Evolutionary conservation across 2,797 vertebrate genomes (phyloP).

Genomic region (Enteromius radiatus): DNA sequence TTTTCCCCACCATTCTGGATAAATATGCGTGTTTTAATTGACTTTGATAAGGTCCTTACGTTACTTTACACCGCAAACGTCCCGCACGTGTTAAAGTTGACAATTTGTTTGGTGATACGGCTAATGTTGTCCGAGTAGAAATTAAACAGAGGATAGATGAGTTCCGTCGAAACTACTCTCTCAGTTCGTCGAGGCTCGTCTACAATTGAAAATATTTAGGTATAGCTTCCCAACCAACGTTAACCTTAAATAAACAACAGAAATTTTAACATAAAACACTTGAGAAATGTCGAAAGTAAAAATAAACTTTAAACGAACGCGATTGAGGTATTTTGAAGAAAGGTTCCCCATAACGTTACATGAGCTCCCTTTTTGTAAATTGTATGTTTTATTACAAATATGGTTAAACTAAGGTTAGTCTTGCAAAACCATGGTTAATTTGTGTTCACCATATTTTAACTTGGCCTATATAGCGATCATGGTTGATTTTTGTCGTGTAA

Average conservation of each 20-base stretch:
- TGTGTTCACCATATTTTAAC: not conserved
- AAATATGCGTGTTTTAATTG: not conserved
- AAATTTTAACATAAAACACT: not conserved
- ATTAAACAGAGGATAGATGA: no score
- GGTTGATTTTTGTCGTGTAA: not conserved
- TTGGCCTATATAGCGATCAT: not conserved
- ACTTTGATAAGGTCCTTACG: not conserved
- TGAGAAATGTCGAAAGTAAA: not conserved
- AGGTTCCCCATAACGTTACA: not conserved
- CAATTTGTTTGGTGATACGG: conserved; percentile 12
- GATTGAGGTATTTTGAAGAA: not conserved
- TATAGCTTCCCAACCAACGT: not conserved
- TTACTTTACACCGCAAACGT: no score
- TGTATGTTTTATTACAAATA: not conserved
- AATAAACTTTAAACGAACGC: not conserved
- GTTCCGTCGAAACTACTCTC: conserved; percentile 29
- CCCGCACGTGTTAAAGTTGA: conserved; percentile 5
- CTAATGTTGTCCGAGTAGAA: not conserved
- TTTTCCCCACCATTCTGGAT: conserved; percentile 76
- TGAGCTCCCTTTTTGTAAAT: not conserved
- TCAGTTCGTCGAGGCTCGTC: not conserved
- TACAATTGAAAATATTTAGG: not conserved
- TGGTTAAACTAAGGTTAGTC: not conserved
- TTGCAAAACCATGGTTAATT: not conserved
- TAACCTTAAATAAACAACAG: not conserved